Evolutionary conservation across 2,797 vertebrate genomes (phyloP).

Genomic region (Paguma larvata): DNA sequence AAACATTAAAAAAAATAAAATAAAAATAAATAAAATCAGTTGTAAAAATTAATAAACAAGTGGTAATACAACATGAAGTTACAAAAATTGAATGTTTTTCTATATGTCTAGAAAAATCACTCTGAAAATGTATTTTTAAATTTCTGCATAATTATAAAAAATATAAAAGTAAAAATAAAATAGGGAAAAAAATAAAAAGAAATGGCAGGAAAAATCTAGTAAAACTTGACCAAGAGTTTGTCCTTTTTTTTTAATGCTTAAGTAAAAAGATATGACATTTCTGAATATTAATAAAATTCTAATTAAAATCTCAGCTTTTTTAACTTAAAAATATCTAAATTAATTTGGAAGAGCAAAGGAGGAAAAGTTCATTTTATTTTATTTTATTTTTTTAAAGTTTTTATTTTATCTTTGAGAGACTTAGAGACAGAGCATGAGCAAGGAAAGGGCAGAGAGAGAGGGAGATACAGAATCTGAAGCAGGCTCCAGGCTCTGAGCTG

Average conservation of each 20-base stretch:
- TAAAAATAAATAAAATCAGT: neutral
- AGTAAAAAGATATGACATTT: neutral
- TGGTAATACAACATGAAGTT: slow-evolving; percentile 23
- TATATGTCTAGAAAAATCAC: neutral
- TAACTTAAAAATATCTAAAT: neutral
- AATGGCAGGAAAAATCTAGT: neutral
- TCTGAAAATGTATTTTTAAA: slow-evolving; percentile 27
- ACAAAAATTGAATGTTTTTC: neutral
- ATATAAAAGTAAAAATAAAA: neutral
- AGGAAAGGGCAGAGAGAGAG: no score
- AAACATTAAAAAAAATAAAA: no score
- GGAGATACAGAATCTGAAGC: no score
- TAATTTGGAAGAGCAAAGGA: neutral
- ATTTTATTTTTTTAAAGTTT: no score
- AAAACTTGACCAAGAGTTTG: neutral
- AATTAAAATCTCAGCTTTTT: slow-evolving; percentile 35
- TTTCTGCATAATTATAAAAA: neutral
- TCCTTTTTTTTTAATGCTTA: neutral
- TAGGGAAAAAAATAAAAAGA: neutral
- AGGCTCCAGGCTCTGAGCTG: no score
- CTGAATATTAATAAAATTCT: slow-evolving; percentile 8
- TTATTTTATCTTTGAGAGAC: no score
- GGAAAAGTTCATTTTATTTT: neutral
- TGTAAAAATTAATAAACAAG: neutral
- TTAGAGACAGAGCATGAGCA: no score